These are phyloP conservation scores for Drosophila varians DNA, from an alignment of 1,140 invertebrate species.

Conservation along the genomic window DNA sequence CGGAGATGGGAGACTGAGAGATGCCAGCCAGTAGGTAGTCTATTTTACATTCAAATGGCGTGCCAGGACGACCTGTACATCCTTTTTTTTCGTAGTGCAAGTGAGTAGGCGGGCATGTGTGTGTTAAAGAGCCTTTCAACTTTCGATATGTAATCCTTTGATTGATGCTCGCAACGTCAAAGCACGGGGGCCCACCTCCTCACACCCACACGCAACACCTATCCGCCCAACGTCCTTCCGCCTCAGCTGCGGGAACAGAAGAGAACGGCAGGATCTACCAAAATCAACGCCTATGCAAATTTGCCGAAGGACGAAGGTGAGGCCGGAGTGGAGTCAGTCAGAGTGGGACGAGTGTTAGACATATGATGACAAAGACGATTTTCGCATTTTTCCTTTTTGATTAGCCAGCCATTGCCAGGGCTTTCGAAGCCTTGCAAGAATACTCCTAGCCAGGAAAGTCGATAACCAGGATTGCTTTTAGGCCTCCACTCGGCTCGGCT, in stretches of 20 bases:
- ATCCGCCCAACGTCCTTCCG: slow-evolving; percentile 31
- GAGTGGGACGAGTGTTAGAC: slow-evolving; percentile 56
- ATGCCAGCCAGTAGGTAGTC: slow-evolving; percentile 11
- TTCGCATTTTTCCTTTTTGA: slow-evolving; percentile 77
- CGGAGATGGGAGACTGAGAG: slow-evolving; percentile 6
- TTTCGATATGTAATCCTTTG: slow-evolving; percentile 81
- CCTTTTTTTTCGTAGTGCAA: not conserved
- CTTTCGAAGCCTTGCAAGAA: slow-evolving; percentile 17
- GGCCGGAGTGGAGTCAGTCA: slow-evolving; percentile 15
- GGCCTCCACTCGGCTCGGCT: not conserved
- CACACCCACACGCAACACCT: slow-evolving; percentile 31
- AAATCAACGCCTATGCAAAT: slow-evolving; percentile 79
- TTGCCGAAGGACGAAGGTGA: slow-evolving; percentile 39
- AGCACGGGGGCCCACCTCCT: slow-evolving; percentile 32
- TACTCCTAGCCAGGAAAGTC: not conserved
- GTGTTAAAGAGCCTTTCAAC: slow-evolving; percentile 67
- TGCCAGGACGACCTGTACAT: slow-evolving; percentile 19
- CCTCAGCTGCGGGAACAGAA: not conserved
- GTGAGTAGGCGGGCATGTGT: slow-evolving; percentile 37
- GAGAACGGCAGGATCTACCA: slow-evolving; percentile 28
- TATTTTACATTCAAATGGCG: slow-evolving; percentile 76
- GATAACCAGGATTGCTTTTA: slow-evolving; percentile 6
- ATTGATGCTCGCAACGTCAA: slow-evolving; percentile 69
- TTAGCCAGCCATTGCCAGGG: slow-evolving; percentile 48
- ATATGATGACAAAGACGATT: slow-evolving; percentile 80